Evolutionary conservation across 2,888 invertebrate species (phyloP).

Genomic region (Nomada lathburiana): DNA sequence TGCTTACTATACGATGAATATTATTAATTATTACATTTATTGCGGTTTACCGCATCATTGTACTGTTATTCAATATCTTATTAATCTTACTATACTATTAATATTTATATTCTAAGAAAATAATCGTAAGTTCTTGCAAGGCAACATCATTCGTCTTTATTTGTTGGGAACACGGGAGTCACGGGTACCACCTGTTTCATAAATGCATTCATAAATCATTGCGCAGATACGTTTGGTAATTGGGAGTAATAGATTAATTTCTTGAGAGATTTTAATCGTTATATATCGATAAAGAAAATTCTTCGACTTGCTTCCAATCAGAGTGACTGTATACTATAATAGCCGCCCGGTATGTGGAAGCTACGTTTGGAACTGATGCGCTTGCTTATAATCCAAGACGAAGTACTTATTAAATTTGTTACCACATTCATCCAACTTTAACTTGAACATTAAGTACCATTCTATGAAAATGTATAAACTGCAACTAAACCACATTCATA

Average conservation of each 20-base stretch:
- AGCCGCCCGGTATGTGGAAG: neutral
- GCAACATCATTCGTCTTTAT: neutral
- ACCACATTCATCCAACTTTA: conserved; percentile 25
- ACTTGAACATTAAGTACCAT: neutral
- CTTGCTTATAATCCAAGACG: conserved; percentile 22
- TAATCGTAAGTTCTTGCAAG: conserved; percentile 31
- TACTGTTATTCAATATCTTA: neutral
- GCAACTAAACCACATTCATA: too few species aligned
- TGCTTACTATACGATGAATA: neutral
- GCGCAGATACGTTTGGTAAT: neutral
- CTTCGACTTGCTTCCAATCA: neutral
- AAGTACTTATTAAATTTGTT: conserved; percentile 36
- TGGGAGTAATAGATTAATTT: neutral
- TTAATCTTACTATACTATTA: neutral
- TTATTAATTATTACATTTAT: too few species aligned
- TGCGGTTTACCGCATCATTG: neutral
- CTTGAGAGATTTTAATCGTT: neutral
- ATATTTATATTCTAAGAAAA: neutral
- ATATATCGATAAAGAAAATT: neutral
- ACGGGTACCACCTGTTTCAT: conserved; percentile 2
- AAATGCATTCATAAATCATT: neutral
- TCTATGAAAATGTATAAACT: neutral
- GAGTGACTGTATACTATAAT: neutral
- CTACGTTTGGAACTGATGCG: conserved; percentile 1
- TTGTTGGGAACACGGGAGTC: neutral